Base-by-base conservation (phyloP, 2,888 invertebrate genomes). In the Clusia tigrina region DNA sequence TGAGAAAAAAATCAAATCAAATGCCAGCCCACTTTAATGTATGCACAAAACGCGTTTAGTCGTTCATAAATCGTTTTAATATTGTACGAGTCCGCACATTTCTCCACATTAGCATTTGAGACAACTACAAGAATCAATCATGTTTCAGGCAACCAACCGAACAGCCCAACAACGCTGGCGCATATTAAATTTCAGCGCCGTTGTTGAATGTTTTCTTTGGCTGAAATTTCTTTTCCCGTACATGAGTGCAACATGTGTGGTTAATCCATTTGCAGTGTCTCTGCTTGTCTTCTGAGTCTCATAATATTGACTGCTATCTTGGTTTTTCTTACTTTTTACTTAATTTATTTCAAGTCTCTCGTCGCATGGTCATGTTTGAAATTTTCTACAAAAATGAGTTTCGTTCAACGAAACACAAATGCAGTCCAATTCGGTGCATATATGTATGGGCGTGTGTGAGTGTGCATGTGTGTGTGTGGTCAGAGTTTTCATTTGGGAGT, bases 241-340 rank as follows among this genome's bases (percentile, higher is more conserved):
- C 60, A 60, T 54, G 46, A 60, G 60, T 42, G 54, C 22, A 60
- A 60, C 60, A 60, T 24, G 60, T 60, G 60, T 60, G 54, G 2
- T 10, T 53, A 37, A 53, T 52, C 53, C 26, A 22, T 48, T 48
- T n/a, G 5, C 20, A 48, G 24, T 24, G 24, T 26, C 26, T 22
- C 42, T 38, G 17, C 6, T 38, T 38, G 17, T 20, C 46, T 15
- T 37, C n/a, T 42, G 9, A 23, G 25, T 24, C 5, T 17, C 42
- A 42, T n/a, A 15, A 2, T 18, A 20, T 48, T 18, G 22, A 20
- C 22, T 18, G 18, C 26, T 20, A n/a, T 52, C 20, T 48, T 17
- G 53, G 22, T 53, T 58, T 52, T 57, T 3, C 48, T 32, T 10
- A 59, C 54, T 60, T 60, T n/a, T n/a, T n/a, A n/a, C n/a, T n/a